These are phyloP conservation scores for Aphelenchoides fujianensis DNA, from an alignment of 1,140 invertebrate species.

Conservation along the genomic window DNA sequence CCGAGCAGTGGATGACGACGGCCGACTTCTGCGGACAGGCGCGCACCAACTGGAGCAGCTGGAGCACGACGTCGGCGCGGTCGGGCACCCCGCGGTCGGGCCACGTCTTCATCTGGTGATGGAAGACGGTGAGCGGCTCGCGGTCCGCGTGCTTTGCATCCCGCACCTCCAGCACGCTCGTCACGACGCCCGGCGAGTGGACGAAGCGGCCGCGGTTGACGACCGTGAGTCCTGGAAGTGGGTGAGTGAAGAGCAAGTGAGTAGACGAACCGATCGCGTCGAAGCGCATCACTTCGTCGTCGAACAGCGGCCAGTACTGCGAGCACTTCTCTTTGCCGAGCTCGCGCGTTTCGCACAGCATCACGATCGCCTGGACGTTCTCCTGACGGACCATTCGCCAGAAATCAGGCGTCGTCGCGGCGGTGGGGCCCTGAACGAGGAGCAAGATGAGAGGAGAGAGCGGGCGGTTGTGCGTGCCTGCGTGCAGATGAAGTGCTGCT, in stretches of 20 bases:
- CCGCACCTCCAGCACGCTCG: background rate
- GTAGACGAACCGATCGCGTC: background rate
- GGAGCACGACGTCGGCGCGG: background rate
- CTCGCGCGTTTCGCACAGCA: no score
- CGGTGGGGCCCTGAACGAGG: no score
- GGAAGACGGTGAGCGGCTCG: background rate
- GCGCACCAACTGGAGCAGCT: conserved; percentile 12
- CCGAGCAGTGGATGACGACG: conserved; percentile 14
- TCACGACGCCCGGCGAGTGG: background rate
- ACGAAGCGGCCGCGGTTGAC: background rate
- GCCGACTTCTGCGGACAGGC: background rate
- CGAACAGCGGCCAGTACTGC: conserved; percentile 25
- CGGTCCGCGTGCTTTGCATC: background rate
- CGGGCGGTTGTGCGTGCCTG: no score
- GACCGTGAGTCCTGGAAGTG: background rate
- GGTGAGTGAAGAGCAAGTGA: background rate
- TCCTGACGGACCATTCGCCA: no score
- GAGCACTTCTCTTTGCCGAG: conserved; percentile 19
- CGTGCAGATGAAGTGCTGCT: no score
- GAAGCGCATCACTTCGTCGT: background rate
- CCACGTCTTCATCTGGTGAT: conserved; percentile 22
- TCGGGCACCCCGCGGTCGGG: conserved; percentile 15
- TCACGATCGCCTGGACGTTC: no score
- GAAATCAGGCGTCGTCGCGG: no score
- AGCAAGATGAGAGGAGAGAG: no score